Percentiles rank a stretch among this genome's conserved stretches.
These are phyloP conservation scores for Synaphobranchus kaupii DNA, from an alignment of 2,797 vertebrate species.

Conservation along the genomic window DNA sequence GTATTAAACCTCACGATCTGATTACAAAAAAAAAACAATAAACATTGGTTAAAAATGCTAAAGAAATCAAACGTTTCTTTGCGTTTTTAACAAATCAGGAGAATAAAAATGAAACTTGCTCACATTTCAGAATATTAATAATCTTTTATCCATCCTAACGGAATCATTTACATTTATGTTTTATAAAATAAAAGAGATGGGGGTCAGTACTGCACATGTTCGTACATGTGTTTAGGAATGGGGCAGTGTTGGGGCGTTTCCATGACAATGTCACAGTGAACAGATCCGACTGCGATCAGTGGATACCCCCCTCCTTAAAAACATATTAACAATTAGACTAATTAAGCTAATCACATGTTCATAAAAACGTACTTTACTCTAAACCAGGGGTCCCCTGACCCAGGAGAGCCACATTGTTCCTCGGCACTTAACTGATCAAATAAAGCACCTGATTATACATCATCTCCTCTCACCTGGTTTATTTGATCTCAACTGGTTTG, in stretches of 20 bases:
- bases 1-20: slow-evolving; percentile 16
- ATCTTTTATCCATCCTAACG: not conserved
- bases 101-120: not conserved
- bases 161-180: not conserved
- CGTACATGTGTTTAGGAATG: too few species aligned
- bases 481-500: too few species aligned
- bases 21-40: slow-evolving; percentile 2
- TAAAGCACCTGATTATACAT: not conserved
- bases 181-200: not conserved
- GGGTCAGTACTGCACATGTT: too few species aligned
- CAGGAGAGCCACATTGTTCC: too few species aligned
- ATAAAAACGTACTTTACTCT: not conserved
- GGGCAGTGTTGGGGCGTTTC: not conserved
- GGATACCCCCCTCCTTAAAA: not conserved
- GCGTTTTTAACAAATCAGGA: not conserved
- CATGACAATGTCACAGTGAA: not conserved
- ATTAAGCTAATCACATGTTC: not conserved
- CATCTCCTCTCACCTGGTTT: too few species aligned
- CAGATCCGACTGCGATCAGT: too few species aligned
- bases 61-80: slow-evolving; percentile 16
- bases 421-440: too few species aligned
- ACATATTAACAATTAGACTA: not conserved
- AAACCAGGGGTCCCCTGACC: too few species aligned
- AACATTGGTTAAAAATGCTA: not conserved
- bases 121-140: not conserved